Conservation (phyloP, 2,888 invertebrate species). For the Saturnia pavonia region DNA sequence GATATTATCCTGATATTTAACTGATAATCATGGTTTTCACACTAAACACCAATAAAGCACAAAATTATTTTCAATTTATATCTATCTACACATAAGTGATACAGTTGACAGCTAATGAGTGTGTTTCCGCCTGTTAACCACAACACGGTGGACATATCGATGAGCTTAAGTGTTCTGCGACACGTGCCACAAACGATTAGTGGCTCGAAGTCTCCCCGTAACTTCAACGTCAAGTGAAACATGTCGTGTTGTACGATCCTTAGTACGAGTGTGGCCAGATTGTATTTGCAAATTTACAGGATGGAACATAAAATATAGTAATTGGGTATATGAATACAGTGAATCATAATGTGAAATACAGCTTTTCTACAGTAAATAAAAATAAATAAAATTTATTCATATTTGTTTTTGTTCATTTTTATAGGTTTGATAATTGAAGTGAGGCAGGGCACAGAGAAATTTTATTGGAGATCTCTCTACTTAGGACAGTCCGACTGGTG, state of each 20-base stretch:
- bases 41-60: not conserved
- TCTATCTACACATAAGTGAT: not conserved
- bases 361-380: too few relatives aligned
- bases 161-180: constrained; percentile 30
- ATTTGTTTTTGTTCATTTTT: too few relatives aligned
- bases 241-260: not conserved
- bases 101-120: constrained; percentile 22
- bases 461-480: too few relatives aligned
- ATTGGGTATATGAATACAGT: too few relatives aligned
- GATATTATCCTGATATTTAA: not conserved
- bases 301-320: too few relatives aligned
- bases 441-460: too few relatives aligned
- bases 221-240: constrained; percentile 20
- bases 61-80: not conserved
- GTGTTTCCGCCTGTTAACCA: constrained; percentile 29
- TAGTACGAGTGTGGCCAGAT: not conserved
- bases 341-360: too few relatives aligned
- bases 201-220: constrained; percentile 34
- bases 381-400: too few relatives aligned
- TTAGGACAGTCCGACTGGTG: too few relatives aligned
- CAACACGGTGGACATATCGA: constrained; percentile 18
- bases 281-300: too few relatives aligned
- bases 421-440: too few relatives aligned
- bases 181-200: constrained; percentile 39
- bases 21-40: not conserved